Evolutionary conservation across 2,888 invertebrate genomes (phyloP), one percentile per base, ranked within the genome.

Genomic region (Allacma fusca): DNA sequence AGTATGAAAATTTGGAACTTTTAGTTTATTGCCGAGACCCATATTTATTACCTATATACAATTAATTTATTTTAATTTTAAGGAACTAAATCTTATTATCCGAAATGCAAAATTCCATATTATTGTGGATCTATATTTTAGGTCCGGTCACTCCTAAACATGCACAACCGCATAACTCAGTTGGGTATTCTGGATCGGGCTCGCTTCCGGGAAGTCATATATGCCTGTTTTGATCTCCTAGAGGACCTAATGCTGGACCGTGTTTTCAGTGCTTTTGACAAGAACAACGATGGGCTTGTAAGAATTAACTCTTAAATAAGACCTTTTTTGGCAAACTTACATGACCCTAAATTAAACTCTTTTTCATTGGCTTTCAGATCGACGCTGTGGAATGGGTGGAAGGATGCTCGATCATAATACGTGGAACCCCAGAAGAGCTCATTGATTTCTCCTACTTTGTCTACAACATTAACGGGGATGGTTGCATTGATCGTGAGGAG

Each of bases 201-300:
- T 0, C 23, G 80, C 23, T 80, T 82, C 40, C 75, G 82, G 7
- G 80, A 80, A 59, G 76, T 82, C 43, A 79, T 82, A 29, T 79
- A 82, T 28, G 78, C 79, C 2, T 78, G 78, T 19, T 82, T 82
- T 40, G 76, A 78, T 73, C 80, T 82, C 24, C 74, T 78, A 1
- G 82, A 80, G 69, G 82, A 80, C 73, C 76, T 82, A 1, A 82
- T 82, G 82, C 69, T 82, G 57, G 82, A 82, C 71, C 70, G 80
- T 1, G 71, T 77, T 16, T 82, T 79, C 40, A 74, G 76, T 23
- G 79, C 79, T 23, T 82, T 80, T 69, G 82, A 82, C 50, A 64
- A 78, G 40, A 80, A 82, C 72, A 76, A 62, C 43, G 80, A 82
- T 71, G 82, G 79, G 29, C 23, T 73, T n/a, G 82, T 80, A 73